Conservation (phyloP, 2,113 vertebrate genomes). For the Spheniscus mendiculus region DNA sequence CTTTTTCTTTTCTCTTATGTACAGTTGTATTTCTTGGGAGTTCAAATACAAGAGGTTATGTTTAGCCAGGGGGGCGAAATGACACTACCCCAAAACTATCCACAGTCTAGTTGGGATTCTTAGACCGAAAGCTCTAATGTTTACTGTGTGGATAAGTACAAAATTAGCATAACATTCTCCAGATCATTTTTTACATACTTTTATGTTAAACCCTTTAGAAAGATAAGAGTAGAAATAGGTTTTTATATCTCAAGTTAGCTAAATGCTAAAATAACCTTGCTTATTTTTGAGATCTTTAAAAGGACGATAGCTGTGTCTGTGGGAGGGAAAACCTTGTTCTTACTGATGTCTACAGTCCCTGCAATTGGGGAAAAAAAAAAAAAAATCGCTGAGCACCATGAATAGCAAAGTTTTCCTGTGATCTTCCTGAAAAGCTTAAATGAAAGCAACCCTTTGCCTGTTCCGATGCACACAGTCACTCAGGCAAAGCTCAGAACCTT, state of each 20-base stretch:
- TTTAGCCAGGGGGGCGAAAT: not conserved
- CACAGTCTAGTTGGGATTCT: not conserved
- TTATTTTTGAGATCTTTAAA: not conserved
- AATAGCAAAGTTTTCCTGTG: not conserved
- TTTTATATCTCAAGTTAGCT: not conserved
- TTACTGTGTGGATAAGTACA: not conserved
- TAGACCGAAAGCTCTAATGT: not conserved
- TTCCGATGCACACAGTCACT: not conserved
- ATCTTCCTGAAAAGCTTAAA: not conserved
- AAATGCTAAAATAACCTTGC: not conserved
- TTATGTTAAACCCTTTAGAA: not conserved
- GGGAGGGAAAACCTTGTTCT: not conserved
- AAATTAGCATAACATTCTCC: not conserved
- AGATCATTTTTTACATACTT: not conserved
- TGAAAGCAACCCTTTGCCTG: not conserved
- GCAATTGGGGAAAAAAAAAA: not conserved
- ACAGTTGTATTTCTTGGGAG: not conserved
- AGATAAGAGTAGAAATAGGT: rapidly evolving
- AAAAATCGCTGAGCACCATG: not conserved
- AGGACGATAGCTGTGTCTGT: not conserved
- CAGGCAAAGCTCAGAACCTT: not conserved
- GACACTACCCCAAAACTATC: not conserved
- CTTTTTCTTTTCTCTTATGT: not conserved
- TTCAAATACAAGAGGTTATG: not conserved
- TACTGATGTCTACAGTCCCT: not conserved